Evolutionary conservation across 2,797 vertebrate species (phyloP).

Genomic region (Pelodytes ibericus): DNA sequence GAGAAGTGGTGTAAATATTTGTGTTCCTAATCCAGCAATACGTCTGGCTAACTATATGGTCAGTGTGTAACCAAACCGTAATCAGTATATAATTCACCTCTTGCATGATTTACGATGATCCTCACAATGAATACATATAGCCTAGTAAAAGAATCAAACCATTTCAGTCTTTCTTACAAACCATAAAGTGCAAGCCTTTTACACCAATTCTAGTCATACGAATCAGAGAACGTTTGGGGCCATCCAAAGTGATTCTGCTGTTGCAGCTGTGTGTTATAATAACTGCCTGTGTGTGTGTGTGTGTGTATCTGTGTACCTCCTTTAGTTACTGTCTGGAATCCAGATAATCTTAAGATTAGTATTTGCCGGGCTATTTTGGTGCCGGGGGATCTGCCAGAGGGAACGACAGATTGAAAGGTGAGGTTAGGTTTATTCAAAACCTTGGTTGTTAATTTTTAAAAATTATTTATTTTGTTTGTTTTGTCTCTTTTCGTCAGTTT

Average conservation of each 20-base stretch:
- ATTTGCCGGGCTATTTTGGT: slow-evolving; percentile 1
- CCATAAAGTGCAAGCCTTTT: not conserved
- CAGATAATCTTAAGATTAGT: not conserved
- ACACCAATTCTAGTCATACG: not conserved
- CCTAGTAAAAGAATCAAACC: not conserved
- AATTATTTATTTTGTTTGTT: no score
- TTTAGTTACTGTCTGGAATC: slow-evolving; percentile 7
- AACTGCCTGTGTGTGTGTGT: not conserved
- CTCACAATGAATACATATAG: no score
- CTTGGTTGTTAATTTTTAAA: slow-evolving; percentile 5
- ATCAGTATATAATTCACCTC: not conserved
- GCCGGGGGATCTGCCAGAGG: not conserved
- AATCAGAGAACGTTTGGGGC: not conserved
- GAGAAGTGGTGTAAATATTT: no score
- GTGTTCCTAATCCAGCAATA: no score
- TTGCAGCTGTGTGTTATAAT: not conserved
- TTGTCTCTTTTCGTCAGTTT: no score
- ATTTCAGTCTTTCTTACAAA: not conserved
- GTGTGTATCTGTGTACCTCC: not conserved
- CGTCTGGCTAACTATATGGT: no score
- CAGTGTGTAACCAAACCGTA: not conserved
- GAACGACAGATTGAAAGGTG: not conserved
- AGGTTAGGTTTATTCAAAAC: not conserved
- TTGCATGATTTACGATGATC: not conserved
- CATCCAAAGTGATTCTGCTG: not conserved